Percentiles rank a stretch among this genome's conserved stretches.
Conservation (phyloP, 2,888 invertebrate genomes). For the Callyntrura sp. region DNA sequence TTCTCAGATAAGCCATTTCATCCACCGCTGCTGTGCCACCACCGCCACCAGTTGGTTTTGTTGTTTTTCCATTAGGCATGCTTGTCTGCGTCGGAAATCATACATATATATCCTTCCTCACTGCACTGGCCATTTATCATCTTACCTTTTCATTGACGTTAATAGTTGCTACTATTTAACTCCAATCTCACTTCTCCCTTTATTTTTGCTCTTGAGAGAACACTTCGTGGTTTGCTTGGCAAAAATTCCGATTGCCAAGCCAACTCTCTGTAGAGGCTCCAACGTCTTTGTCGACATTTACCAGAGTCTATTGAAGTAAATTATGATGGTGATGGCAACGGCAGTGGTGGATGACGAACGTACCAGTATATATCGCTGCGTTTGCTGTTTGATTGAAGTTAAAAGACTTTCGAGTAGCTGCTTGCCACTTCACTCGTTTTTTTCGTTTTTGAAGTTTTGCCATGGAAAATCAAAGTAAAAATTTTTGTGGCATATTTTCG, state of each 20-base stretch:
- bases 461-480: conserved; percentile 15
- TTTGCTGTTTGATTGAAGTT: not conserved
- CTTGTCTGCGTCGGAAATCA: too few species aligned
- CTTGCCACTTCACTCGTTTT: not conserved
- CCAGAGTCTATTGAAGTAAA: not conserved
- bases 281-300: not conserved
- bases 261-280: not conserved
- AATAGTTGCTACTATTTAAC: not conserved
- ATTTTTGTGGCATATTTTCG: conserved; percentile 14
- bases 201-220: conserved; percentile 4
- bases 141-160: conserved; percentile 25
- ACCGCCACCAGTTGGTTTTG: too few species aligned
- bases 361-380: not conserved
- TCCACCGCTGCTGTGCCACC: too few species aligned
- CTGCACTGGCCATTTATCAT: conserved; percentile 8
- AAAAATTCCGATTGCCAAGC: not conserved
- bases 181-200: not conserved
- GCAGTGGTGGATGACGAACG: not conserved
- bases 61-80: too few species aligned
- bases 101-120: too few species aligned
- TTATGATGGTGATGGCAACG: not conserved
- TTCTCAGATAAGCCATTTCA: too few species aligned
- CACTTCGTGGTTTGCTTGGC: not conserved
- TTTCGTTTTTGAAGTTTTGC: conserved; percentile 30
- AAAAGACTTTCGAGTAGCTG: not conserved